Percentiles rank a stretch among this genome's conserved stretches.
phyloP scores from a whole-genome alignment of 1,140 invertebrate genomes.

The Eriocheir sinensis region DNA sequence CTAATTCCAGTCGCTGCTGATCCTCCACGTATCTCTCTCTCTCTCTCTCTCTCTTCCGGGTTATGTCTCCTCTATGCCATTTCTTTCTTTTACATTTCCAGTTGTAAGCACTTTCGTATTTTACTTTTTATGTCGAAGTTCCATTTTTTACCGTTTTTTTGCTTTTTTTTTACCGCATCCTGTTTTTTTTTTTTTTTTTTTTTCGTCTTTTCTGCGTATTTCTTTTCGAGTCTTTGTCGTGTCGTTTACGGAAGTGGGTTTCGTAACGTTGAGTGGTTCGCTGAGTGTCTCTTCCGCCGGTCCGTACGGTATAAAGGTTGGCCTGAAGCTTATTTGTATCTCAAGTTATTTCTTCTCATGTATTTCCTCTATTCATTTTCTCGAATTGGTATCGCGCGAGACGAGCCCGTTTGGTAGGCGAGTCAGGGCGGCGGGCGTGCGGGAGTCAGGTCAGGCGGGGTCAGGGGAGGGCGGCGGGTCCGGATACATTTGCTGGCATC shows the following conservation, averaged over 20 bases:
- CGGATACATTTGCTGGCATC: not conserved
- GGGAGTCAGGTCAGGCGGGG: not conserved
- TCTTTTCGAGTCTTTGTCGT: too few relatives aligned
- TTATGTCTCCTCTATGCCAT: too few relatives aligned
- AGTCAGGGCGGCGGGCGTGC: not conserved
- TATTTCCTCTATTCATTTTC: not conserved
- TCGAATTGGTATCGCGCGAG: not conserved
- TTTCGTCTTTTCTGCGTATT: too few relatives aligned
- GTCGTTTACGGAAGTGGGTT: too few relatives aligned
- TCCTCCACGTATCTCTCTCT: not conserved
- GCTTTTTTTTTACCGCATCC: not conserved
- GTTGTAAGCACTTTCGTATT: too few relatives aligned
- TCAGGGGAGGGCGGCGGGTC: constrained; percentile 8
- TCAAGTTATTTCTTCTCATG: not conserved
- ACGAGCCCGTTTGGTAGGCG: not conserved
- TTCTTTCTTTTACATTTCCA: not conserved
- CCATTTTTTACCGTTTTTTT: not conserved
- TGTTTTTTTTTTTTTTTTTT: too few relatives aligned
- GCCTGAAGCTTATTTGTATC: not conserved
- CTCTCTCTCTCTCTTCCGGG: not conserved
- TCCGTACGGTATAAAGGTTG: not conserved
- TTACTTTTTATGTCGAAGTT: too few relatives aligned
- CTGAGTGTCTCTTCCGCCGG: not conserved
- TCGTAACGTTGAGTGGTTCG: too few relatives aligned
- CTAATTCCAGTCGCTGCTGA: not conserved